Evolutionary conservation across 2,113 vertebrate species (phyloP).

Genomic region (Pao palembangensis): DNA sequence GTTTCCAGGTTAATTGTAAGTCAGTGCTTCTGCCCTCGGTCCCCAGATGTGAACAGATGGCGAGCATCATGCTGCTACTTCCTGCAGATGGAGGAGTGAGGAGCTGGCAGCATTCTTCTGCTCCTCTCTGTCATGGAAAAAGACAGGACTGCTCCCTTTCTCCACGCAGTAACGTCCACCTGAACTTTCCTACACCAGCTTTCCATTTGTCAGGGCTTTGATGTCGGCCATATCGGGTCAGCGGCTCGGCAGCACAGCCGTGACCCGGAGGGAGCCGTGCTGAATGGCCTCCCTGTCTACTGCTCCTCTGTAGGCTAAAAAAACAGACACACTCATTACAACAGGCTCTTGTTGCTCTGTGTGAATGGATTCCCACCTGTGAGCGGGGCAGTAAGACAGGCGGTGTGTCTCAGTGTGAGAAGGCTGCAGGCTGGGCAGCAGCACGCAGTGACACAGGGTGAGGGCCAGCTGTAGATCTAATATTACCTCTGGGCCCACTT

Average conservation of each 20-base stretch:
- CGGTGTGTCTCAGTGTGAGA: slow-evolving; percentile 57
- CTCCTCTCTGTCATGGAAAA: slow-evolving; percentile 30
- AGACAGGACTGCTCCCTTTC: slow-evolving; percentile 26
- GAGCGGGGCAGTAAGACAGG: slow-evolving; percentile 30
- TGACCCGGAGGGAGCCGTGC: slow-evolving; percentile 39
- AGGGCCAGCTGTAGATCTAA: slow-evolving; percentile 69
- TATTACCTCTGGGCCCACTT: slow-evolving; percentile 57
- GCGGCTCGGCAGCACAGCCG: slow-evolving; percentile 24
- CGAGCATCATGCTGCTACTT: slow-evolving; percentile 27
- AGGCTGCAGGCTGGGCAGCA: slow-evolving; percentile 29
- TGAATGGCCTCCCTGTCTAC: slow-evolving; percentile 64
- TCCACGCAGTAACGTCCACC: slow-evolving; percentile 30
- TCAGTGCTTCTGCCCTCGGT: slow-evolving; percentile 9
- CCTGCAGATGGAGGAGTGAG: slow-evolving; percentile 48
- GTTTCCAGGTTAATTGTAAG: slow-evolving; percentile 14
- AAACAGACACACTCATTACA: slow-evolving; percentile 46
- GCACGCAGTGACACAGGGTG: slow-evolving; percentile 40
- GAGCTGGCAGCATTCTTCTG: slow-evolving; percentile 37
- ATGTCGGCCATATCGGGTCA: slow-evolving; percentile 44
- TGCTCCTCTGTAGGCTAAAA: slow-evolving; percentile 31
- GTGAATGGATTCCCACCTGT: slow-evolving; percentile 71
- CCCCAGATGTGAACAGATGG: slow-evolving; percentile 48
- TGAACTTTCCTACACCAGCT: slow-evolving; percentile 36
- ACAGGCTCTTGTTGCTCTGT: slow-evolving; percentile 49
- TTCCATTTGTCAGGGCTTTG: slow-evolving; percentile 40